phyloP scores from a whole-genome alignment of 2,888 invertebrate genomes.

The Drosophila diplacantha region DNA sequence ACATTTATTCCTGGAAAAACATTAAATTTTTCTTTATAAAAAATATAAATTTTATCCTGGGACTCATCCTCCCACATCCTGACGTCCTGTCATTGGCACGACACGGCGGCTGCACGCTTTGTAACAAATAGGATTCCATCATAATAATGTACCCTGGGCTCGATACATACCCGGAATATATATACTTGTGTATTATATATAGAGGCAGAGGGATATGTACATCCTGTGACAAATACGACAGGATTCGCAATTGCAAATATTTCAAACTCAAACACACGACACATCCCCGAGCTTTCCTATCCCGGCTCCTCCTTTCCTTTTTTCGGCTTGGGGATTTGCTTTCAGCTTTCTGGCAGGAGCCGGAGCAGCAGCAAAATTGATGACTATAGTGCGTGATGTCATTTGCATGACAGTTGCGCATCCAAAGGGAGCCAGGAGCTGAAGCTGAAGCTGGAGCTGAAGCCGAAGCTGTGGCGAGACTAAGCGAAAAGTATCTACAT shows the following conservation, averaged over 20 bases:
- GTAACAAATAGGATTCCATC: slow-evolving; percentile 74
- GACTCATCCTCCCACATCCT: slow-evolving; percentile 29
- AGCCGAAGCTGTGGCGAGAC: slow-evolving; percentile 3
- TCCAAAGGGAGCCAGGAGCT: slow-evolving; percentile 32
- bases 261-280: slow-evolving; percentile 66
- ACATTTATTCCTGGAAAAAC: neutral
- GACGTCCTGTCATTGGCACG: slow-evolving; percentile 61
- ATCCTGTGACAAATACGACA: slow-evolving; percentile 71
- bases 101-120: slow-evolving; percentile 51
- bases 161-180: slow-evolving; percentile 19
- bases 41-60: slow-evolving; percentile 10
- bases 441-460: neutral
- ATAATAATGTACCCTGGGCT: slow-evolving; percentile 61
- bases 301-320: slow-evolving; percentile 11
- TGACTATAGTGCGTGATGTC: slow-evolving; percentile 72
- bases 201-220: slow-evolving; percentile 21
- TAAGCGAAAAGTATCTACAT: slow-evolving; percentile 38
- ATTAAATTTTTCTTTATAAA: too few species aligned
- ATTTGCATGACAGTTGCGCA: slow-evolving; percentile 67
- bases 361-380: slow-evolving; percentile 61
- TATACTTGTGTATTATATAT: slow-evolving; percentile 9
- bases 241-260: slow-evolving; percentile 73
- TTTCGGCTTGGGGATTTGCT: slow-evolving; percentile 39
- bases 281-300: slow-evolving; percentile 18
- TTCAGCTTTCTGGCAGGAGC: slow-evolving; percentile 37